Percentiles rank a stretch among this genome's conserved stretches.
These are phyloP conservation scores for Megaceryle maxima DNA, from an alignment of 2,113 vertebrate species.

Conservation along the genomic window DNA sequence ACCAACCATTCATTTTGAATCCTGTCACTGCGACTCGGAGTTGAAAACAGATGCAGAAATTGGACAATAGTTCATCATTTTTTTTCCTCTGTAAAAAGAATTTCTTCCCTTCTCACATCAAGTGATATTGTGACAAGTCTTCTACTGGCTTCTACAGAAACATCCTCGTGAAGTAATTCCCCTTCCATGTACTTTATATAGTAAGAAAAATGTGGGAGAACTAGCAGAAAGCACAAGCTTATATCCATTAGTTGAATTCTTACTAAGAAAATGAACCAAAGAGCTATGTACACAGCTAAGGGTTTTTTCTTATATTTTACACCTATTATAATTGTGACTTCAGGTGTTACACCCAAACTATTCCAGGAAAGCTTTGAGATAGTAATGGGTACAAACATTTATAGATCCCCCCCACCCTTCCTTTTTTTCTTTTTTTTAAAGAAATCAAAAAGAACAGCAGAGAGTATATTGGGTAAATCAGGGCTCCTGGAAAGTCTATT, in stretches of 20 bases:
- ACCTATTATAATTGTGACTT: neutral
- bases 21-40: neutral
- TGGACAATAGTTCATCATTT: neutral
- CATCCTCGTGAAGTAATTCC: neutral
- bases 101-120: neutral
- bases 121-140: neutral
- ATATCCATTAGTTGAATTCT: neutral
- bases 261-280: neutral
- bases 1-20: neutral
- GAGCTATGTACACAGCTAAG: neutral
- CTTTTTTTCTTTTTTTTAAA: too few relatives aligned
- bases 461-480: neutral
- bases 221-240: neutral
- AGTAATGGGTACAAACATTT: neutral
- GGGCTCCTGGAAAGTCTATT: neutral
- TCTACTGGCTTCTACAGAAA: neutral
- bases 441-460: neutral
- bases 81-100: neutral
- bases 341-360: neutral
- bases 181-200: neutral
- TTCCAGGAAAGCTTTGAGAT: neutral
- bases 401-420: too few relatives aligned
- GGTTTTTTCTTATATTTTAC: neutral
- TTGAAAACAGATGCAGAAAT: neutral
- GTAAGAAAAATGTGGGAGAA: neutral